Base-by-base conservation (phyloP, 2,888 invertebrate genomes). In the Agrochola lychnidis region DNA sequence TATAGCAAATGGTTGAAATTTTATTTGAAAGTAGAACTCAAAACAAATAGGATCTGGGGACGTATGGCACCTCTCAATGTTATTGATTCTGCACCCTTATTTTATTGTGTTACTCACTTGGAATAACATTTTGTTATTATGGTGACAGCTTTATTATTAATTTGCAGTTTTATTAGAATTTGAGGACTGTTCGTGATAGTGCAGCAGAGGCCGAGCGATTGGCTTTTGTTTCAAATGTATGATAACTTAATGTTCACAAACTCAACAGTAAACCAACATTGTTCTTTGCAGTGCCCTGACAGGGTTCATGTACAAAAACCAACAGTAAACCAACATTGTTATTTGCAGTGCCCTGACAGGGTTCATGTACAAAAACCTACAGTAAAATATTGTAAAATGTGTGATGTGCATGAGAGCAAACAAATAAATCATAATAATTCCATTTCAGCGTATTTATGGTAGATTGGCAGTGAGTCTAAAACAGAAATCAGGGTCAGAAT, bases 21-120 rank as follows among this genome's bases (percentile, higher is more conserved):
- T 66, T 75, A 86, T 88, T 86, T 82, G 70, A 71, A 42, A 40
- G 4, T 57, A 42, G 73, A 73, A 83, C 42, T 69, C 68, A 74
- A 62, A 71, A 76, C 42, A 78, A 82, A 80, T 79, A 73, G 63
- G 0, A 76, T 82, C 73, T 78, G 57, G 53, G 19, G 19, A 57
- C 66, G 63, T 76, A 81, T 4, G 16, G 48, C 16, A 19, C 19
- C 6, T 19, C 19, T 19, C 51, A 16, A 51, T 51, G 48, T 51
- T 62, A 66, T 57, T 69, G n/a, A 53, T 45, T 7, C 12, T 59
- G 16, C 7, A 30, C 7, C 7, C 2, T 7, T 1, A 7, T 30
- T 59, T 30, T 30, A 59, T 7, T 59, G 16, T 59, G 30, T 30
- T 19, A 30, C 3, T 9, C 30, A 1, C 25, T 59, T 7, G 7